A percentile compares a stretch with the other conserved stretches of the same genome.
Evolutionary conservation across 2,888 invertebrate species (phyloP).

Genomic region (Melanostoma mellinum): DNA sequence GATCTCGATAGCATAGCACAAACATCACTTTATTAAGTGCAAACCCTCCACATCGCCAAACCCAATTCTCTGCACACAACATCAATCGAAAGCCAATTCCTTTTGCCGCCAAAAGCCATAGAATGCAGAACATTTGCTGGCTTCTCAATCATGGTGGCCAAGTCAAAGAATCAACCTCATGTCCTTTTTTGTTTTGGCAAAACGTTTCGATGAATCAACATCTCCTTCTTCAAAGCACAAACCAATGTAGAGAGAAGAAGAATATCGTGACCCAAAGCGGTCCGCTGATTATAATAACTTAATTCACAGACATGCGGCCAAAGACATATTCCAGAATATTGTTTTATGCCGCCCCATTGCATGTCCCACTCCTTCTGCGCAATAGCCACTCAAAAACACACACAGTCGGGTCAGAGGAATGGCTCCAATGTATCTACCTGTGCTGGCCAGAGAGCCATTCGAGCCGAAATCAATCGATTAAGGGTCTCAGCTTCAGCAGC

Average conservation of each 20-base stretch:
- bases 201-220: conserved; percentile 62
- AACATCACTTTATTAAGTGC: conserved; percentile 70
- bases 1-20: conserved; percentile 16
- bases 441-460: conserved; percentile 39
- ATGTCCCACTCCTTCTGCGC: conserved; percentile 26
- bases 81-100: conserved; percentile 46
- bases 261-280: conserved; percentile 73
- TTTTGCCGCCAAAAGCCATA: not conserved
- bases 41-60: conserved; percentile 32
- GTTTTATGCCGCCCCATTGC: conserved; percentile 61
- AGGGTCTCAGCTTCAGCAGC: conserved; percentile 55
- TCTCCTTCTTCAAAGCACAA: conserved; percentile 8
- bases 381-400: conserved; percentile 15
- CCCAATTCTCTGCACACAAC: conserved; percentile 2
- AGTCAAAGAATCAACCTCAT: conserved; percentile 40
- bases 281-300: conserved; percentile 72
- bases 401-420: conserved; percentile 33
- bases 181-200: conserved; percentile 49
- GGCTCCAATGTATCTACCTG: conserved; percentile 70
- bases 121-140: conserved; percentile 33
- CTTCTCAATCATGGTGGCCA: conserved; percentile 65
- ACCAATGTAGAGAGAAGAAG: conserved; percentile 18
- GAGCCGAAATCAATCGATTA: conserved; percentile 72
- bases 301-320: conserved; percentile 68
- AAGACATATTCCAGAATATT: conserved; percentile 64